Percentiles rank a stretch among this genome's conserved stretches.
These are phyloP conservation scores for Conus canariensis DNA, from an alignment of 2,888 invertebrate genomes.

Conservation along the genomic window DNA sequence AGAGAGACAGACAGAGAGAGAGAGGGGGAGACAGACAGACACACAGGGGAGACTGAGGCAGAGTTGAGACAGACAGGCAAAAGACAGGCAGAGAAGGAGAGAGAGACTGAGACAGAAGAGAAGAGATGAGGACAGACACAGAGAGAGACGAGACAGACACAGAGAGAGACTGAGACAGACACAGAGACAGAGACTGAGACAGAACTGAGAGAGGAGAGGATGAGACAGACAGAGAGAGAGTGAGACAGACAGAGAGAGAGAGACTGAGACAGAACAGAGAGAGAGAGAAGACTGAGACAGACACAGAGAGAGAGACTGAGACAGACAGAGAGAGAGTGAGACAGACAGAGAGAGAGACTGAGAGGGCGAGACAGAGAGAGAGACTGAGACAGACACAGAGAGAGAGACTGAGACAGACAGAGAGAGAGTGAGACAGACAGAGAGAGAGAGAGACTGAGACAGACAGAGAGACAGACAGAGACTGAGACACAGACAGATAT, in stretches of 20 bases:
- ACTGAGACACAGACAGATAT: neutral
- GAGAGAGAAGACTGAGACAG: too few species aligned
- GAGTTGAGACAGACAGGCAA: neutral
- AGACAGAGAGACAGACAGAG: neutral
- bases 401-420: neutral
- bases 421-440: neutral
- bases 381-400: neutral
- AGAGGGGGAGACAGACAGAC: too few species aligned
- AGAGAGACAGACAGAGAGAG: neutral
- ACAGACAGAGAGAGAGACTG: neutral
- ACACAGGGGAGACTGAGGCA: neutral
- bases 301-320: constrained; percentile 35
- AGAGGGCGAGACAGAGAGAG: neutral
- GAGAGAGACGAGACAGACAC: neutral
- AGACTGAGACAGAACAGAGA: constrained; percentile 1
- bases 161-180: neutral
- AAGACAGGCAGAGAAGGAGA: neutral
- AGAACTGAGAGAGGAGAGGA: neutral
- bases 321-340: neutral
- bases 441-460: neutral
- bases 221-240: constrained; percentile 8
- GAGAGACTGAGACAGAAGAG: neutral
- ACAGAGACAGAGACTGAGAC: constrained; percentile 8
- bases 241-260: constrained; percentile 3
- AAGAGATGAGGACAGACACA: neutral